Base-by-base conservation (phyloP, 1,140 invertebrate species). In the Hormaphis cornu region DNA sequence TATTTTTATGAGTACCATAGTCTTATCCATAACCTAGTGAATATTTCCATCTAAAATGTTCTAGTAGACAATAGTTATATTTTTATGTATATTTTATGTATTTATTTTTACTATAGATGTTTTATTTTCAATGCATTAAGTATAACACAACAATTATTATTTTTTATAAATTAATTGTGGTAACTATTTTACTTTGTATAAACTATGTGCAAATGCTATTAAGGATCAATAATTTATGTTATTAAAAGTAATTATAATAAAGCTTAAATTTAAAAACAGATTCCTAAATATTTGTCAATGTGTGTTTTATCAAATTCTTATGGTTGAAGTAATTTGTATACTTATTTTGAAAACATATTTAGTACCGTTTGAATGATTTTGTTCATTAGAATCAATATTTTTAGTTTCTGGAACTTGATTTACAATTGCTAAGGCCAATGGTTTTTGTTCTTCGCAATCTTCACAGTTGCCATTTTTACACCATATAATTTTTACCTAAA, bases 401-500 rank as follows among this genome's bases (percentile, higher is more conserved):
- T 50, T 66, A 48, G 12, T 28, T 66, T 66, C 40, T 48, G 44
- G 9, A 16, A 24, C 28, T 50, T 66, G 16, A 50, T 66, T 66
- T 16, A 66, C 28, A 8, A 66, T 66, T 35, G 61, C 69, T 26
- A 58, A 42, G 10, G 53, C 54, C 16, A 28, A 9, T 24, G 53
- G 52, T 30, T 48, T 35, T 26, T 26, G 16, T 30, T 40, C 35
- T 28, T 18, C 10, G 26, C 44, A 48, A 56, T 70, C 35, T 48
- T 58, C 54, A 37, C 50, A 56, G 20, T 28, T 3, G 20, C 58
- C 70, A 42, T 63, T 44, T 56, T 44, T 30, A 56, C 69, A 70
- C 69, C 52, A 42, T 16, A 70, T 1, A 12, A 44, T 50, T 33
- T 66, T 26, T 16, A 66, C 28, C 61, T 66, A 46, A 40, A 40